These are phyloP conservation scores for Gastrophryne carolinensis DNA, from an alignment of 2,797 vertebrate species.

Conservation along the genomic window DNA sequence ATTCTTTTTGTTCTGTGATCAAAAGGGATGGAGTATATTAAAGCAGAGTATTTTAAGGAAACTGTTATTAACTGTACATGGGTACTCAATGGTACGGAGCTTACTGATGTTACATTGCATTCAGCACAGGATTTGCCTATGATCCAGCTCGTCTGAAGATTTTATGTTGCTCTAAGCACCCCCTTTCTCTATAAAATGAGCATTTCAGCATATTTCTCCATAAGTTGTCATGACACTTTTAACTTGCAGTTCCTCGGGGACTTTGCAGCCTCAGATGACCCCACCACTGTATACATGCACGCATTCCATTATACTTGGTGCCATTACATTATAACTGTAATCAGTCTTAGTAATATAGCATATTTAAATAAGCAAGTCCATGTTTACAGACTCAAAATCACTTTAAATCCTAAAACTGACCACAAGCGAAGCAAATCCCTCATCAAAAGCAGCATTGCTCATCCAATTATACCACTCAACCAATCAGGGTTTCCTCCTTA, in stretches of 20 bases:
- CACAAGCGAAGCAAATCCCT: no score
- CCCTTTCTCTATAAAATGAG: neutral
- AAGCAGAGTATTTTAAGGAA: neutral
- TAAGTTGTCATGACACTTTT: neutral
- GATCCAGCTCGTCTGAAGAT: neutral
- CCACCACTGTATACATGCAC: neutral
- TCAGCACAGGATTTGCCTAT: neutral
- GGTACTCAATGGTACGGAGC: neutral
- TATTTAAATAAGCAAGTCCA: neutral
- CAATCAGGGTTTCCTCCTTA: no score
- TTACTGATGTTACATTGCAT: no score
- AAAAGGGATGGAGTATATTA: neutral
- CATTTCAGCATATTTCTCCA: neutral
- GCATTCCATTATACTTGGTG: neutral
- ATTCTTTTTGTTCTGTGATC: neutral
- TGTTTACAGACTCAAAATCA: neutral
- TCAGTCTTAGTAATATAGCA: neutral
- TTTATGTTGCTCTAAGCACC: slow-evolving; percentile 9
- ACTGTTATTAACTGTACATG: neutral
- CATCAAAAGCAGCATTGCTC: no score
- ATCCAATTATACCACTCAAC: no score
- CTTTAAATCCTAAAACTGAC: no score
- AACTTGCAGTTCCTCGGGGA: neutral
- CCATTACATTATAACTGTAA: neutral
- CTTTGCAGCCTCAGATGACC: slow-evolving; percentile 3